Conservation (phyloP, 2,797 vertebrate genomes). For the Arctocebus calabarensis region DNA sequence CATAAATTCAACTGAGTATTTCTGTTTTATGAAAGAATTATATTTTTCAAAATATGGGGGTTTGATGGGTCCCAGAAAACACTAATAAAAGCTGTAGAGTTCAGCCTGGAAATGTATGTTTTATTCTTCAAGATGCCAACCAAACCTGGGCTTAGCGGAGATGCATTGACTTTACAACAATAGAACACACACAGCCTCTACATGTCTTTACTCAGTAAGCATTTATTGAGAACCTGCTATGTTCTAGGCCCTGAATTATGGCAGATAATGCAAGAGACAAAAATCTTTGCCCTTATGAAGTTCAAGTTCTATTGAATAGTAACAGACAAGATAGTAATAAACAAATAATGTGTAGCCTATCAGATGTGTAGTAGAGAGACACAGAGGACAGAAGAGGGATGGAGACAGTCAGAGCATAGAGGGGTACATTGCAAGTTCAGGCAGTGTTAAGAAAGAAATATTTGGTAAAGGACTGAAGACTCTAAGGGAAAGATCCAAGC, state of each 20-base stretch:
- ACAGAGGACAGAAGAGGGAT: not conserved
- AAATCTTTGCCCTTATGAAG: not conserved
- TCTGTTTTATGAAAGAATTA: constrained; percentile 80
- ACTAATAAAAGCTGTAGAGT: constrained; percentile 86
- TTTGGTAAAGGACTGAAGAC: not conserved
- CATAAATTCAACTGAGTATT: constrained; percentile 73
- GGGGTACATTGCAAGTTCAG: not conserved
- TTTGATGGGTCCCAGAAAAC: constrained; percentile 80
- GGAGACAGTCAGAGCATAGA: not conserved
- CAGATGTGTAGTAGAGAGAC: not conserved
- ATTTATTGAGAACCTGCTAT: not conserved
- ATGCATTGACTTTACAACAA: not conserved
- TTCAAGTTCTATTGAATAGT: not conserved
- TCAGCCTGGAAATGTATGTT: constrained; percentile 52
- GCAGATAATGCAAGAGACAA: not conserved
- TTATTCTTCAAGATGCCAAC: constrained; percentile 47
- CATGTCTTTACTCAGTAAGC: not conserved
- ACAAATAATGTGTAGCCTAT: not conserved
- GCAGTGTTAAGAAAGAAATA: not conserved
- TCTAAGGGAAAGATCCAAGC: not conserved
- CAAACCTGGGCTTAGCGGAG: not conserved
- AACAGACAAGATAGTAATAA: not conserved
- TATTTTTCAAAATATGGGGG: constrained; percentile 76
- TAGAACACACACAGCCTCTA: not conserved
- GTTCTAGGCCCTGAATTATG: not conserved